Base-by-base conservation (phyloP, 2,113 vertebrate species). In the Dasyurus viverrinus region DNA sequence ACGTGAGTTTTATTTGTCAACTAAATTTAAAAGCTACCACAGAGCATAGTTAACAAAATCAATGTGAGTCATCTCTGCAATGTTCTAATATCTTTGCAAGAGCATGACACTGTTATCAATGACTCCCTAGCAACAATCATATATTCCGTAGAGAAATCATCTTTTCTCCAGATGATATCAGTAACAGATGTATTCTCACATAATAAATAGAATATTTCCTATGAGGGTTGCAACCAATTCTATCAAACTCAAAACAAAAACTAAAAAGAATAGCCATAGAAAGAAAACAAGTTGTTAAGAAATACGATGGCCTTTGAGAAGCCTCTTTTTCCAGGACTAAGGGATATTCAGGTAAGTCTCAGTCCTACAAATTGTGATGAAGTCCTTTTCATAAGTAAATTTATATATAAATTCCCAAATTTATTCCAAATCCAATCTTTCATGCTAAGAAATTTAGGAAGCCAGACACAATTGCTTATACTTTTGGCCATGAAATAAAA, bases 141-240 rank as follows among this genome's bases (percentile, higher is more conserved):
- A 84, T 8, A n/a, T 42, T 19, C 68, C 19, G 2, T 23, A 42
- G n/a, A 84, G 68, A 84, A 84, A 22, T 84, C n/a, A 84, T 42
- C 68, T 84, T 84, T 84, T 42, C 36, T 84, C 68, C n/a, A 84
- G 68, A 84, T 84, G 23, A 22, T 84, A 42, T 84, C 68, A 84
- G 68, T 42, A 84, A 84, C n/a, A 42, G 68, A 42, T n/a, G 30
- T n/a, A 76, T 76, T 76, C 60, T 14, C 60, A 76, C 53, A 46
- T 14, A 10, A 89, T n/a, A 90, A 50, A 90, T 53, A 84, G 50
- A 11, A 89, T 92, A 95, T 95, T 95, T 95, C 94, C 94, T 95
- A 55, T 55, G 92, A 8, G 14, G 2, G 14, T 12, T 46, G 54
- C 42, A 46, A 24, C 91, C 36, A 42, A 53, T 42, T 36, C 12